Conservation (phyloP, 1,140 invertebrate species). For the Teleogryllus occipitalis region DNA sequence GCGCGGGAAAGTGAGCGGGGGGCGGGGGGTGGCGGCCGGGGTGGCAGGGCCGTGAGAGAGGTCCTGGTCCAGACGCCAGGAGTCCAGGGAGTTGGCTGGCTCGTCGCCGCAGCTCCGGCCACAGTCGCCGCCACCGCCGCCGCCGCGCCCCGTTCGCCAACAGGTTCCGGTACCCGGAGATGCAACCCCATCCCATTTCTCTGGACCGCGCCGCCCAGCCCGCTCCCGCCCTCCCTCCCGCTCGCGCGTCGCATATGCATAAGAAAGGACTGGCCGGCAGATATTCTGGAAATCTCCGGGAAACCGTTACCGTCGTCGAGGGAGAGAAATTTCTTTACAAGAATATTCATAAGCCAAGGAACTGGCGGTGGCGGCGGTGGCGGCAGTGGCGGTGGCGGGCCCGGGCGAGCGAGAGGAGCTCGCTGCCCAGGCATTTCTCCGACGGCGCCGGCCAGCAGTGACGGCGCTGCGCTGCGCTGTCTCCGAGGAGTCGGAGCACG, state of each 20-base stretch:
- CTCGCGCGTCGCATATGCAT: background rate
- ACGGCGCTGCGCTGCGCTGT: background rate
- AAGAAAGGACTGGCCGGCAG: background rate
- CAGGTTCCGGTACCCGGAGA: background rate
- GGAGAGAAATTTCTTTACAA: background rate
- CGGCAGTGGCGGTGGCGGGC: too few species aligned
- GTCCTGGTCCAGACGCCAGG: background rate
- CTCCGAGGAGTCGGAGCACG: background rate
- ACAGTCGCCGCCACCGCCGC: background rate
- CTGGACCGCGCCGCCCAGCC: background rate
- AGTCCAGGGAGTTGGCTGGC: too few species aligned
- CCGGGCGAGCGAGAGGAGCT: background rate
- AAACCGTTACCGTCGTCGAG: background rate
- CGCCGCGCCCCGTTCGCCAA: background rate
- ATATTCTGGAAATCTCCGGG: background rate
- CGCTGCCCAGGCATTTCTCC: background rate
- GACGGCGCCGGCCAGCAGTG: too few species aligned
- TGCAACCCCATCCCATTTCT: background rate
- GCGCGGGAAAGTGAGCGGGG: too few species aligned
- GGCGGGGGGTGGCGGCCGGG: background rate
- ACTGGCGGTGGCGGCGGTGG: background rate
- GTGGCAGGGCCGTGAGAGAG: background rate
- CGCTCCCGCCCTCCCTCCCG: background rate
- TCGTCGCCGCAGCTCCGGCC: background rate
- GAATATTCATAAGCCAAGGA: background rate